Conservation (phyloP, 2,113 vertebrate species). For the zebrafish (Danio rerio) region DNA sequence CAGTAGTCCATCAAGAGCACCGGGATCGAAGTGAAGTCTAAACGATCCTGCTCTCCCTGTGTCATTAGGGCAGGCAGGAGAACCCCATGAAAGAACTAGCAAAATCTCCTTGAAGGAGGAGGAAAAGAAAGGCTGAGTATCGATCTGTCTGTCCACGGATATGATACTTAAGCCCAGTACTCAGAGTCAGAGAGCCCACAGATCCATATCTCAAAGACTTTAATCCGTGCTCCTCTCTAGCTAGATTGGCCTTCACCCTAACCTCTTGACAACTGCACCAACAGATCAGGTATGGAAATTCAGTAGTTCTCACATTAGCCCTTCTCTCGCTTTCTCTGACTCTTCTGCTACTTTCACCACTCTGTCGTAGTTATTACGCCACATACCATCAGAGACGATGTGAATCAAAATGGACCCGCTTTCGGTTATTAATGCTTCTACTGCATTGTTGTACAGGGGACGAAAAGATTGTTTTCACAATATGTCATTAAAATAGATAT, state of each 20-base stretch:
- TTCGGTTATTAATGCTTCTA: no score
- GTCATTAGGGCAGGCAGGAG: slow-evolving; percentile 86
- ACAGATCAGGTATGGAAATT: slow-evolving; percentile 84
- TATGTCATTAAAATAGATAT: no score
- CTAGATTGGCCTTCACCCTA: slow-evolving; percentile 83
- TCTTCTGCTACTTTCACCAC: neutral
- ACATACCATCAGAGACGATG: neutral
- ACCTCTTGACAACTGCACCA: slow-evolving; percentile 81
- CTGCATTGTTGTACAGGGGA: no score
- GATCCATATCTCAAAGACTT: slow-evolving; percentile 92
- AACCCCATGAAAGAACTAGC: slow-evolving; percentile 88
- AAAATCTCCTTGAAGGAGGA: slow-evolving; percentile 93
- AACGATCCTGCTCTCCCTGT: slow-evolving; percentile 82
- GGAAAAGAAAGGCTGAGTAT: slow-evolving; percentile 89
- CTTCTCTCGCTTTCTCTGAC: neutral
- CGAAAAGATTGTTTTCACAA: no score
- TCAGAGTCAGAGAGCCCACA: slow-evolving; percentile 86
- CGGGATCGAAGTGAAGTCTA: slow-evolving; percentile 78
- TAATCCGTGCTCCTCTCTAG: slow-evolving; percentile 84
- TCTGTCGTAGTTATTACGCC: neutral
- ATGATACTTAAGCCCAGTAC: slow-evolving; percentile 93
- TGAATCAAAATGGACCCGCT: neutral
- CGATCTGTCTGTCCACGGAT: slow-evolving; percentile 97
- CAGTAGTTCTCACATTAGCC: slow-evolving; percentile 71
- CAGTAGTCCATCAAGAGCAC: slow-evolving; percentile 57